Evolutionary conservation across 2,797 vertebrate genomes (phyloP), one percentile per base, ranked within the genome.

Genomic region (Valencia hispanica): DNA sequence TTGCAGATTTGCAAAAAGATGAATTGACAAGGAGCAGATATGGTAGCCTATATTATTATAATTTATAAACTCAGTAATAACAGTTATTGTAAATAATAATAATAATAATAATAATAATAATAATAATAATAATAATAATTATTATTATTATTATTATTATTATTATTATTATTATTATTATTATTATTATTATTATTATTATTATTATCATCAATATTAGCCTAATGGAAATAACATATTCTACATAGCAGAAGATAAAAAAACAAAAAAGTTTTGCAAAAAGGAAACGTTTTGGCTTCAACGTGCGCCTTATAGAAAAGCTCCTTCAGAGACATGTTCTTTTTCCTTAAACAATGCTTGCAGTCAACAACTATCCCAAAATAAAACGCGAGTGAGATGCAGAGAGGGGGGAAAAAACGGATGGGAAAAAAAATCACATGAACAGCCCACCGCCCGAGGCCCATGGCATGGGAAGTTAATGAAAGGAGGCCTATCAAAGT

Each of bases 361-460:
- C 34, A 66, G 11, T 66, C 36, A 41, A 63, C 61, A 36, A 41
- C 20, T 66, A 11, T 20, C 59, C 61, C 25, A 65, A 65, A 65
- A 65, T 25, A 65, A 39, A 65, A 61, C 34, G 59, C 30, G 59
- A 61, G 18, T 34, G 30, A 61, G 32, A 61, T 27, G 7, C 30
- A 34, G 17, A 34, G 17, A 34, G 15, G 2, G 4, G 1, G 1
- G 11, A 53, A n/a, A 53, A 11, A n/a, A 59, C 14, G 1, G 12
- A 7, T 5, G 9, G n/a, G 36, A 2, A 14, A 4, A 14, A 18
- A 48, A 53, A 78, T 86, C 89, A 81, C 82, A 86, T 84, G 85
- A 72, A 61, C 4, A 36, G 18, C 39, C 25, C 69, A 45, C 39
- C 14, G 61, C 61, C 83, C 0, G 73, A 22, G 74, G 75, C 77